A percentile compares a stretch with the other conserved stretches of the same genome.
These are phyloP conservation scores for Heterochromis multidens DNA, from an alignment of 2,113 vertebrate species.

Conservation along the genomic window DNA sequence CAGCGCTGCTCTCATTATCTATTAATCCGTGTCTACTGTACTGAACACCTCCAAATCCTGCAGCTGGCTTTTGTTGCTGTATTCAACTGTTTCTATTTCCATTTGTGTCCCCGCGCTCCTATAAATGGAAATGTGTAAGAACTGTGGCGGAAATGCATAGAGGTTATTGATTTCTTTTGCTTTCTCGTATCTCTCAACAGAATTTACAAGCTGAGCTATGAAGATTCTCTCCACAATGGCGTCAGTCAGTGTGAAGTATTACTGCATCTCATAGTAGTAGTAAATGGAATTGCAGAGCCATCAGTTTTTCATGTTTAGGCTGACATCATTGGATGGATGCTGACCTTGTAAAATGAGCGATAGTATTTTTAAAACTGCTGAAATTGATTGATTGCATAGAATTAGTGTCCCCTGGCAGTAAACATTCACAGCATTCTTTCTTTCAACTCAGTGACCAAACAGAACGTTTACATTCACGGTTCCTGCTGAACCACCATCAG, in stretches of 20 bases:
- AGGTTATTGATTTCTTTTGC: neutral
- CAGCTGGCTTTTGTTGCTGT: neutral
- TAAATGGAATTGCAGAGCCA: slow-evolving; percentile 4
- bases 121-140: neutral
- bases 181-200: neutral
- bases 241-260: slow-evolving; percentile 8
- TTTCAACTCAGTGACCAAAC: neutral
- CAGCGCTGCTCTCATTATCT: neutral
- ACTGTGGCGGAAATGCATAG: neutral
- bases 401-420: neutral
- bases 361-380: slow-evolving; percentile 16
- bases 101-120: neutral
- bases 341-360: slow-evolving; percentile 37
- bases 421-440: neutral
- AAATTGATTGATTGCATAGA: neutral
- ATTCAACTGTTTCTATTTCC: neutral
- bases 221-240: neutral
- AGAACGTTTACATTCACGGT: neutral
- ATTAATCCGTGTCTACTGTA: neutral
- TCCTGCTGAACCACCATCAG: neutral
- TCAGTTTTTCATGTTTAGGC: neutral
- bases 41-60: neutral
- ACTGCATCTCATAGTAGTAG: neutral
- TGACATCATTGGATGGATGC: neutral
- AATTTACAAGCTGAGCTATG: neutral